Conservation (phyloP, 92 coral and sea anemone species). For the Epizoanthus fatuus region DNA sequence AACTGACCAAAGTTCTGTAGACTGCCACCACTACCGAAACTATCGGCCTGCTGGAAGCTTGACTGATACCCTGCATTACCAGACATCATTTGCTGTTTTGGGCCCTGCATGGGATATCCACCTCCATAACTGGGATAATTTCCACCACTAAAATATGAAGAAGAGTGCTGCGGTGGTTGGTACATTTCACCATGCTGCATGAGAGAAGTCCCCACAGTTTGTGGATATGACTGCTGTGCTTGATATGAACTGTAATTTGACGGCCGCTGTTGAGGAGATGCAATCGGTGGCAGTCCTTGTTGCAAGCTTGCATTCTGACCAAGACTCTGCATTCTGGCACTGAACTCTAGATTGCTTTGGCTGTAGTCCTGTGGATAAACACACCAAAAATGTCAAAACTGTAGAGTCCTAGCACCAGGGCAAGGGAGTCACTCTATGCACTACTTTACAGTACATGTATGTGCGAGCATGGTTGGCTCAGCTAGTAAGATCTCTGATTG, state of each 20-base stretch:
- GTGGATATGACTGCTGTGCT: conserved; percentile 48
- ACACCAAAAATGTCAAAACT: no score
- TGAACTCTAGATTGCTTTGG: conserved; percentile 28
- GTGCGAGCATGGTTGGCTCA: no score
- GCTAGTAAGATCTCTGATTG: no score
- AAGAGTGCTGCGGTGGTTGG: conserved; percentile 54
- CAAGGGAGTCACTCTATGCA: no score
- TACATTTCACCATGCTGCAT: conserved; percentile 81
- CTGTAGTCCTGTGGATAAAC: conserved; percentile 23
- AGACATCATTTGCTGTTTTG: conserved; percentile 11
- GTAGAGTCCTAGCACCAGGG: no score
- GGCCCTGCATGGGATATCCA: conserved; percentile 25
- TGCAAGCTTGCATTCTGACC: conserved; percentile 36
- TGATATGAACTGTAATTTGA: conserved; percentile 29
- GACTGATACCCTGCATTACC: conserved; percentile 31
- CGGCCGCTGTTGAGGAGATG: conserved; percentile 30
- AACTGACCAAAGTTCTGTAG: conserved; percentile 39
- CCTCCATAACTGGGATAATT: conserved; percentile 24
- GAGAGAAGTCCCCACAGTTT: conserved; percentile 63
- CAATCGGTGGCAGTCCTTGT: conserved; percentile 29
- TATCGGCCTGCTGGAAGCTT: conserved; percentile 38
- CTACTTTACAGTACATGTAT: no score
- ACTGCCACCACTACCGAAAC: conserved; percentile 6
- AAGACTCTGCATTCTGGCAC: conserved; percentile 44
- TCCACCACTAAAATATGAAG: conserved; percentile 29